Conservation (phyloP, 2,888 invertebrate genomes). For the Habrosyne pyritoides region DNA sequence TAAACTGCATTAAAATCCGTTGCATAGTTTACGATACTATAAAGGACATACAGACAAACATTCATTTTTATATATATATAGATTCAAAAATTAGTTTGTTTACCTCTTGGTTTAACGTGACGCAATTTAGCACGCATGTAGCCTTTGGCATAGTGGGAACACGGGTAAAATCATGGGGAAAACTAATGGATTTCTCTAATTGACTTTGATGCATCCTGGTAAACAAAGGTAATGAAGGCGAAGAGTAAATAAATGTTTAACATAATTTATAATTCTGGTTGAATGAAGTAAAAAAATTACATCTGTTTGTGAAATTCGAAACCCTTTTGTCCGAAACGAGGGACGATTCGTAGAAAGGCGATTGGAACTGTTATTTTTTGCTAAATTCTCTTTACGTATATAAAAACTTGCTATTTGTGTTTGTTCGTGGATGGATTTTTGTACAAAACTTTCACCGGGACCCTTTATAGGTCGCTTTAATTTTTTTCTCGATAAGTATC, state of each 20-base stretch:
- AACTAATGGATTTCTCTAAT: too few species aligned
- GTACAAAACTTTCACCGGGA: conserved; percentile 73
- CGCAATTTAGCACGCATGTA: too few species aligned
- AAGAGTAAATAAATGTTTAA: conserved; percentile 2
- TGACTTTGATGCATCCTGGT: too few species aligned
- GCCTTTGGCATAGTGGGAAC: too few species aligned
- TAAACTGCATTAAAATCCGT: too few species aligned
- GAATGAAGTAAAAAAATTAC: conserved; percentile 41
- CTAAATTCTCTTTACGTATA: conserved; percentile 37
- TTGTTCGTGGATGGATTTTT: conserved; percentile 57
- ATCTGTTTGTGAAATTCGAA: conserved; percentile 75
- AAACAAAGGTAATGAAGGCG: too few species aligned
- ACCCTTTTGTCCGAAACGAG: conserved; percentile 69
- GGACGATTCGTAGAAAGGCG: conserved; percentile 62
- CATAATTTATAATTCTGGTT: neutral
- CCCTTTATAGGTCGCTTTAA: conserved; percentile 45
- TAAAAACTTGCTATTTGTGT: conserved; percentile 59
- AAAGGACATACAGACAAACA: too few species aligned
- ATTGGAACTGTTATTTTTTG: conserved; percentile 53
- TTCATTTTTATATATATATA: too few species aligned
- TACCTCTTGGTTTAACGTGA: too few species aligned
- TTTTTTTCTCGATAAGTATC: conserved; percentile 26
- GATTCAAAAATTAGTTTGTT: too few species aligned
- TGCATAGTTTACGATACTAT: too few species aligned
- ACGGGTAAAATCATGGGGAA: too few species aligned